Evolutionary conservation across 2,888 invertebrate species (phyloP).

Genomic region (Deroplatys truncata): DNA sequence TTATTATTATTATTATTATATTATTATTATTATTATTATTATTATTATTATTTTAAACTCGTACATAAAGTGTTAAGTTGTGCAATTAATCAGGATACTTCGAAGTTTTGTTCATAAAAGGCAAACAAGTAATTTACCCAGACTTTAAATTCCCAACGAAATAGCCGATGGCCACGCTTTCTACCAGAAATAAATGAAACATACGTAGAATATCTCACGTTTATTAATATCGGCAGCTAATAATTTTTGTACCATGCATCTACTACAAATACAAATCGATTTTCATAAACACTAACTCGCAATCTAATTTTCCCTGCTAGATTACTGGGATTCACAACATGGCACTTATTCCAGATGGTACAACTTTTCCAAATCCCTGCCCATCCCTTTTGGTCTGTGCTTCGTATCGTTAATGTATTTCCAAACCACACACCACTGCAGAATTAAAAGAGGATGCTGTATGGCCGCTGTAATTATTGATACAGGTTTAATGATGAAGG

Average conservation of each 20-base stretch:
- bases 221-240: not conserved
- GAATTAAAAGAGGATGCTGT: not conserved
- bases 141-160: too few relatives aligned
- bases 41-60: too few relatives aligned
- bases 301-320: not conserved
- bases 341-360: not conserved
- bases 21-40: too few relatives aligned
- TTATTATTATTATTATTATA: too few relatives aligned
- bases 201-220: not conserved
- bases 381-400: not conserved
- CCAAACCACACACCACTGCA: not conserved
- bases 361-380: not conserved
- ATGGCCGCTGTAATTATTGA: not conserved
- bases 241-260: not conserved
- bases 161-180: too few relatives aligned
- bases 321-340: not conserved
- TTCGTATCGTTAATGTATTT: not conserved
- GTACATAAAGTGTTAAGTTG: too few relatives aligned
- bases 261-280: not conserved
- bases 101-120: too few relatives aligned
- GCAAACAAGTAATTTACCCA: too few relatives aligned
- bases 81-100: too few relatives aligned
- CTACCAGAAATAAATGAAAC: too few relatives aligned
- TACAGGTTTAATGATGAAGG: not conserved
- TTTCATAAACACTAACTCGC: not conserved